Conservation (phyloP, 2,113 vertebrate genomes). For the Campylomormyrus tamandua region DNA sequence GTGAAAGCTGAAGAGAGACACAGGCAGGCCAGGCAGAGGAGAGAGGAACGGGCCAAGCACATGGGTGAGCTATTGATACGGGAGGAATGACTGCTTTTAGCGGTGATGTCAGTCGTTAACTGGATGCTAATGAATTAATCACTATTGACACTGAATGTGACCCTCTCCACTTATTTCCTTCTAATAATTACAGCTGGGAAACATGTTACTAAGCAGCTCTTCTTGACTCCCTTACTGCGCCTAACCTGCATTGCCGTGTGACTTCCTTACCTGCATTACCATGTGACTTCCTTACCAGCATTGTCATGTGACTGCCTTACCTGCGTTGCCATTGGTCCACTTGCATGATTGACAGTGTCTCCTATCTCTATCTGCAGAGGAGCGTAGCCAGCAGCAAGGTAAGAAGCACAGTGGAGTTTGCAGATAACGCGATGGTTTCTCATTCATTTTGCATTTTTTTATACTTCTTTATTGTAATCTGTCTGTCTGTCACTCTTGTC, state of each 20-base stretch:
- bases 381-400: conserved; percentile 68
- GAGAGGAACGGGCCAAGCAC: conserved; percentile 86
- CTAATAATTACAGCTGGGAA: background rate
- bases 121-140: background rate
- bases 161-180: background rate
- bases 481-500: background rate
- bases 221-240: background rate
- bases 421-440: background rate
- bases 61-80: conserved; percentile 66
- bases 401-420: conserved; percentile 38
- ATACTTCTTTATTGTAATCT: background rate
- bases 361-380: conserved; percentile 56
- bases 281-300: background rate
- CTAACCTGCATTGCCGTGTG: background rate
- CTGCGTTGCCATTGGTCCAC: conserved; percentile 5
- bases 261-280: background rate
- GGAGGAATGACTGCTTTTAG: background rate
- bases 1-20: conserved; percentile 86
- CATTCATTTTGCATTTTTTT: conserved; percentile 16
- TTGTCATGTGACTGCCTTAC: background rate
- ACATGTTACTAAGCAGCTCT: background rate
- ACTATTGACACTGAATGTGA: background rate
- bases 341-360: conserved; percentile 45
- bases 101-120: background rate
- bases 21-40: conserved; percentile 80